Conservation (phyloP, 2,888 invertebrate genomes). For the Aplocera efformata region DNA sequence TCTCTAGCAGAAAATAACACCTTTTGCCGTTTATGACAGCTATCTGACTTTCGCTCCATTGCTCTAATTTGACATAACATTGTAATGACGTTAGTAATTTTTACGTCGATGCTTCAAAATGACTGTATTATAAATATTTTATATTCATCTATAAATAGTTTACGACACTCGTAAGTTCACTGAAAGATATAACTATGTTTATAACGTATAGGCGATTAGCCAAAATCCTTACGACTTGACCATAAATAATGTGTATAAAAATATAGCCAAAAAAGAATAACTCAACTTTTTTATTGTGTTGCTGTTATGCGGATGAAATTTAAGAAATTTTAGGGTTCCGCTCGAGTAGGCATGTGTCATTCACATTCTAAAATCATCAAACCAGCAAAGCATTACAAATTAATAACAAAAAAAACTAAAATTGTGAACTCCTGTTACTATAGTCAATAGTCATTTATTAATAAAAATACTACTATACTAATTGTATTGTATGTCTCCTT, state of each 20-base stretch:
- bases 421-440: too few species aligned
- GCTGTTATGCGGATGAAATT: slow-evolving; percentile 42
- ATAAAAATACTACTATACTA: too few species aligned
- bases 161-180: slow-evolving; percentile 50
- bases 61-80: neutral
- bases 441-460: too few species aligned
- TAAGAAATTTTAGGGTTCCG: slow-evolving; percentile 45
- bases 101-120: slow-evolving; percentile 8
- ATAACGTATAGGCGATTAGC: slow-evolving; percentile 62
- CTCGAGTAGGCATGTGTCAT: slow-evolving; percentile 8
- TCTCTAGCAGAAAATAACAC: too few species aligned
- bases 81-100: slow-evolving; percentile 6
- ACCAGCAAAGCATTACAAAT: too few species aligned
- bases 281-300: slow-evolving; percentile 61
- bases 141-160: slow-evolving; percentile 53
- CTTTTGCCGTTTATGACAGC: too few species aligned
- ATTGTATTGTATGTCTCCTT: too few species aligned
- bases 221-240: slow-evolving; percentile 57
- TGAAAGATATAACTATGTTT: slow-evolving; percentile 40
- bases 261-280: slow-evolving; percentile 51
- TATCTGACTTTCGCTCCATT: slow-evolving; percentile 1
- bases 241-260: slow-evolving; percentile 61
- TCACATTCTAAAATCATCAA: too few species aligned
- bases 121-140: slow-evolving; percentile 19
- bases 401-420: too few species aligned